Evolutionary conservation across 2,797 vertebrate species (phyloP).

Genomic region (Thripadectes ignobilis): DNA sequence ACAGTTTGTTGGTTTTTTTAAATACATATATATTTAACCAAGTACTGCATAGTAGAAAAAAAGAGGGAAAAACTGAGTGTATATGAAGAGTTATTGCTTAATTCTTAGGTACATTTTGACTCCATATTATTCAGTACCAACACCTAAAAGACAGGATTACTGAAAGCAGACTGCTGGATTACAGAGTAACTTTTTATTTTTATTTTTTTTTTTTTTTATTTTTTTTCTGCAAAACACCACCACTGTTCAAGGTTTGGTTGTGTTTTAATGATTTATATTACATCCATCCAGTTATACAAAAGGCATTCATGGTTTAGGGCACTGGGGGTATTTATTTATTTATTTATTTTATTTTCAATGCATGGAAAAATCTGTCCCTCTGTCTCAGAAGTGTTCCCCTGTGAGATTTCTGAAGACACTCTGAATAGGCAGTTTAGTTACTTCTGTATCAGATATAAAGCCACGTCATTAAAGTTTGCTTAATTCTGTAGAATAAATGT

Average conservation of each 20-base stretch:
- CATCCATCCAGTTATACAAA: background rate
- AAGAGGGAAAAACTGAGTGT: background rate
- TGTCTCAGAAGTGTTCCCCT: background rate
- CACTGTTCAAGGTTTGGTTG: background rate
- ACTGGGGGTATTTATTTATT: background rate
- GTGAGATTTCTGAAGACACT: background rate
- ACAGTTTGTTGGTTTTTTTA: background rate
- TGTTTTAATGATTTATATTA: conserved; percentile 8
- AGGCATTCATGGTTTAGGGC: background rate
- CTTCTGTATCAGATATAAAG: background rate
- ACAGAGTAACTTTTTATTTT: background rate
- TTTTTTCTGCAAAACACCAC: background rate
- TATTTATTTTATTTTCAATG: background rate
- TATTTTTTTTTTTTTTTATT: background rate
- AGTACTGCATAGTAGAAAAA: conserved; percentile 1
- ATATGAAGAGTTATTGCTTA: conserved; percentile 37
- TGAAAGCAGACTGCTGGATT: background rate
- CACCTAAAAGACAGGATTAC: background rate
- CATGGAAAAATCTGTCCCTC: background rate
- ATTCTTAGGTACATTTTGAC: conserved; percentile 1
- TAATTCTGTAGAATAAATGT: background rate
- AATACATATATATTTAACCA: background rate
- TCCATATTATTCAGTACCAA: background rate
- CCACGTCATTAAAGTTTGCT: background rate
- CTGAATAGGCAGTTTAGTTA: background rate